A percentile compares a stretch with the other conserved stretches of the same genome.
Conservation (phyloP, 2,888 invertebrate genomes). For the Xestia sexstrigata region DNA sequence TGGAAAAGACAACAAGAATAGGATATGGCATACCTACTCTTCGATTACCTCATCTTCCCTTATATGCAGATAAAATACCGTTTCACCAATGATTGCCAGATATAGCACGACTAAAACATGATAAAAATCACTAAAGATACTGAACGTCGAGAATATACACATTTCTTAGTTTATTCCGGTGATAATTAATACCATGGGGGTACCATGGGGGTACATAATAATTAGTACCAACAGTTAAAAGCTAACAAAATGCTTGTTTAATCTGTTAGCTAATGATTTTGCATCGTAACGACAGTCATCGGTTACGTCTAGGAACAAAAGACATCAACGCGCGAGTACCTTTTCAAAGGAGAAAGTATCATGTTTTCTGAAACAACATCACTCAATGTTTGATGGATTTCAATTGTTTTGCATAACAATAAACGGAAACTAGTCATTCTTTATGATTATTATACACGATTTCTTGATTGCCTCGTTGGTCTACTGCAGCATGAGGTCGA, state of each 20-base stretch:
- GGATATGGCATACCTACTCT: neutral
- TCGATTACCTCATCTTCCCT: neutral
- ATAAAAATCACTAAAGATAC: neutral
- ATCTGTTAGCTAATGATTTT: slow-evolving; percentile 27
- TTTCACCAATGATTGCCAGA: neutral
- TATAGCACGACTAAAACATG: neutral
- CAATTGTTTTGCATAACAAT: slow-evolving; percentile 22
- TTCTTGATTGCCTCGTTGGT: neutral
- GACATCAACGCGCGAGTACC: slow-evolving; percentile 70
- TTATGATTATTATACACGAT: neutral
- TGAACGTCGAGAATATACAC: neutral
- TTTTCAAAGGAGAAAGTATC: slow-evolving; percentile 65
- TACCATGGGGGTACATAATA: no score
- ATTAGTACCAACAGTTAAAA: neutral
- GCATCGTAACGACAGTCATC: slow-evolving; percentile 23
- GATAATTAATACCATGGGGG: no score
- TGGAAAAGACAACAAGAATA: neutral
- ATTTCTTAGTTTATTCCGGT: no score
- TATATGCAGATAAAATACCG: neutral
- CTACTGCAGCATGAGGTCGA: neutral
- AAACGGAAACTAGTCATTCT: neutral
- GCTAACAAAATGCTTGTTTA: slow-evolving; percentile 5
- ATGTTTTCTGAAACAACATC: slow-evolving; percentile 14
- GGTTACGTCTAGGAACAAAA: slow-evolving; percentile 63
- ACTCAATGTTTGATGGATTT: slow-evolving; percentile 24